phyloP scores from a whole-genome alignment of 2,113 vertebrate species.

The Notechis scutatus region DNA sequence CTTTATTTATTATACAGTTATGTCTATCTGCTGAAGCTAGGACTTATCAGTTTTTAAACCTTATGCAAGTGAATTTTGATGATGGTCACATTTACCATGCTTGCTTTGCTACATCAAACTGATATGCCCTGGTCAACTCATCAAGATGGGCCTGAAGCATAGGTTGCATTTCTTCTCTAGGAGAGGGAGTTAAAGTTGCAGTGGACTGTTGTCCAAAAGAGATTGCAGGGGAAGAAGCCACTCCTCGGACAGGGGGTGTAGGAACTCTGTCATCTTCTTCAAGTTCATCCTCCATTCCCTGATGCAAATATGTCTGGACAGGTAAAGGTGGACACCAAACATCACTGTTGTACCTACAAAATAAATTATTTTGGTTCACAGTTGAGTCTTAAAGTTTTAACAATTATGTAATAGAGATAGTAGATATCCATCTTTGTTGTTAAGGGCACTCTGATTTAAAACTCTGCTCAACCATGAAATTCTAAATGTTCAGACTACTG shows the following conservation, averaged over 20 bases:
- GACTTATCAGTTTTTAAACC: not conserved
- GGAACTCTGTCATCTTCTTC: slow-evolving; percentile 97
- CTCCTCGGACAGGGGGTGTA: slow-evolving; percentile 91
- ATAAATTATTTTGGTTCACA: slow-evolving; percentile 19
- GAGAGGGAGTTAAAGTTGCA: slow-evolving; percentile 94
- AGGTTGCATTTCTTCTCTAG: slow-evolving; percentile 93
- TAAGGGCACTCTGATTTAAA: not conserved
- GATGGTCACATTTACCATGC: slow-evolving; percentile 79
- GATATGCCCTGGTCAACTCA: slow-evolving; percentile 94
- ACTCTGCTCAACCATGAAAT: not conserved
- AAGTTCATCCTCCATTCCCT: slow-evolving; percentile 96
- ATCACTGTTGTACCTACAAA: slow-evolving; percentile 91
- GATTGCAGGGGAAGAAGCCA: slow-evolving; percentile 94
- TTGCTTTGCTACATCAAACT: slow-evolving; percentile 96
- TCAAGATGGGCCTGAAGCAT: slow-evolving; percentile 97
- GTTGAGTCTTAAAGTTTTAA: not conserved
- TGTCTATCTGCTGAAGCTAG: not conserved
- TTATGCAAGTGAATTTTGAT: not conserved
- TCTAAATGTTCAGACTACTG: not conserved
- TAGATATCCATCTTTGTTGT: not conserved
- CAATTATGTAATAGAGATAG: not conserved
- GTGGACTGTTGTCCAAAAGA: slow-evolving; percentile 98
- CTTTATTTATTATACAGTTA: not conserved
- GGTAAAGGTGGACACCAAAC: slow-evolving; percentile 93
- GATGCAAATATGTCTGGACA: slow-evolving; percentile 95